Percentiles rank a stretch among this genome's conserved stretches.
Evolutionary conservation across 2,888 invertebrate genomes (phyloP).

Genomic region (Spisula subtruncata): DNA sequence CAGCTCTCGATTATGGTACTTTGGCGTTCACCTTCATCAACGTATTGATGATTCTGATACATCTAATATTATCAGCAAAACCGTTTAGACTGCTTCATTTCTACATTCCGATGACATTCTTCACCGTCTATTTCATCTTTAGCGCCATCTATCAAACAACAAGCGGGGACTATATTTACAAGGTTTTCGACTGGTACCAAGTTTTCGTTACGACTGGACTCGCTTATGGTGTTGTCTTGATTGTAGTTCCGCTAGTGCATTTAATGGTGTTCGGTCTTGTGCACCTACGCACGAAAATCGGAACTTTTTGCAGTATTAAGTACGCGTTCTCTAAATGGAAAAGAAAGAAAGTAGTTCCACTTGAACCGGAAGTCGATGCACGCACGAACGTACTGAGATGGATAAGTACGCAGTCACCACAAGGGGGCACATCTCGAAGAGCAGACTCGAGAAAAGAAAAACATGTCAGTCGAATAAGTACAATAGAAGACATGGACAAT

Average conservation of each 20-base stretch:
- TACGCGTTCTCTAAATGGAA: conserved; percentile 48
- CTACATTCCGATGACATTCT: conserved; percentile 49
- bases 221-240: conserved; percentile 31
- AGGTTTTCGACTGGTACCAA: conserved; percentile 56
- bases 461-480: background rate
- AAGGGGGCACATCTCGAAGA: background rate
- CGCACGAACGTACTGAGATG: conserved; percentile 33
- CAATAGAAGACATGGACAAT: background rate
- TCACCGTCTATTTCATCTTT: conserved; percentile 27
- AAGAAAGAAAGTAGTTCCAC: conserved; percentile 36
- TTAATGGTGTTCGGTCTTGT: conserved; percentile 52
- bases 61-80: conserved; percentile 53
- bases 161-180: conserved; percentile 45
- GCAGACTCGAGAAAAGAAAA: background rate
- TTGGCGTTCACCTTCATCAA: conserved; percentile 51
- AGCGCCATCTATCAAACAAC: conserved; percentile 31
- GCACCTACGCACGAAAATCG: conserved; percentile 48
- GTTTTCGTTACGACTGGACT: conserved; percentile 36
- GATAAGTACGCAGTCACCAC: background rate
- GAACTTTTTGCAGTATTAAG: conserved; percentile 33
- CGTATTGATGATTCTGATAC: conserved; percentile 42
- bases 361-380: conserved; percentile 37
- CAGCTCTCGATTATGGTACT: conserved; percentile 54
- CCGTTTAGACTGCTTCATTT: conserved; percentile 63
- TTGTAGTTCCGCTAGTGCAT: conserved; percentile 56